Evolutionary conservation across 2,888 invertebrate genomes (phyloP).

Genomic region (Nephrotoma guestfalica): DNA sequence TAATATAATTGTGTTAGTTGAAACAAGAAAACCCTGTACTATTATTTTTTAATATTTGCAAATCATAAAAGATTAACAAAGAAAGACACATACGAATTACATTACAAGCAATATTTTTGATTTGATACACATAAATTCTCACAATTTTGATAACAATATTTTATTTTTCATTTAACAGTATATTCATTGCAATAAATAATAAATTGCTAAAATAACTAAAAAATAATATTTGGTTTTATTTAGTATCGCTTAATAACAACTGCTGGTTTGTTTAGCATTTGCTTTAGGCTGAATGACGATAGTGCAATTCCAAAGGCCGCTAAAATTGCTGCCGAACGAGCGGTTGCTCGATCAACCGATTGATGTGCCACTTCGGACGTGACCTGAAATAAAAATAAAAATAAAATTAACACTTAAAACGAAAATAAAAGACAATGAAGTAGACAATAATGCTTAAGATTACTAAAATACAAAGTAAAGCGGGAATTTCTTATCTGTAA

Average conservation of each 20-base stretch:
- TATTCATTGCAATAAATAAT: not conserved
- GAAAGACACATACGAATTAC: not conserved
- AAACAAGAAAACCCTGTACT: not conserved
- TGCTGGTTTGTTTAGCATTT: slow-evolving; percentile 33
- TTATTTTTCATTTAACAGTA: not conserved
- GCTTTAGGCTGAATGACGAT: slow-evolving; percentile 47
- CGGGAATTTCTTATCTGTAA: not conserved
- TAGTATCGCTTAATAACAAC: not conserved
- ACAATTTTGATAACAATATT: not conserved
- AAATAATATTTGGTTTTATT: not conserved
- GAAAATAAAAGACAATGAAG: not conserved
- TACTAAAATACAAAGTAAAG: not conserved
- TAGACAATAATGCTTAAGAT: not conserved
- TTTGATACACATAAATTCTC: not conserved
- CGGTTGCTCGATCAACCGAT: slow-evolving; percentile 38
- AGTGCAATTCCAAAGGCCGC: slow-evolving; percentile 43
- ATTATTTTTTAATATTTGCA: not conserved
- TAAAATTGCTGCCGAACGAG: slow-evolving; percentile 40
- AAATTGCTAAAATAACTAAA: not conserved
- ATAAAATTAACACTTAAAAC: not conserved
- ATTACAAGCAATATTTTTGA: not conserved
- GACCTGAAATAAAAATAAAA: not conserved
- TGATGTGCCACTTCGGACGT: slow-evolving; percentile 24
- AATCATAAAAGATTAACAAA: not conserved
- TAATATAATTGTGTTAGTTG: not conserved